A percentile compares a stretch with the other conserved stretches of the same genome.
These are phyloP conservation scores for Gymnothorax javanicus DNA, from an alignment of 2,797 vertebrate species.

Conservation along the genomic window DNA sequence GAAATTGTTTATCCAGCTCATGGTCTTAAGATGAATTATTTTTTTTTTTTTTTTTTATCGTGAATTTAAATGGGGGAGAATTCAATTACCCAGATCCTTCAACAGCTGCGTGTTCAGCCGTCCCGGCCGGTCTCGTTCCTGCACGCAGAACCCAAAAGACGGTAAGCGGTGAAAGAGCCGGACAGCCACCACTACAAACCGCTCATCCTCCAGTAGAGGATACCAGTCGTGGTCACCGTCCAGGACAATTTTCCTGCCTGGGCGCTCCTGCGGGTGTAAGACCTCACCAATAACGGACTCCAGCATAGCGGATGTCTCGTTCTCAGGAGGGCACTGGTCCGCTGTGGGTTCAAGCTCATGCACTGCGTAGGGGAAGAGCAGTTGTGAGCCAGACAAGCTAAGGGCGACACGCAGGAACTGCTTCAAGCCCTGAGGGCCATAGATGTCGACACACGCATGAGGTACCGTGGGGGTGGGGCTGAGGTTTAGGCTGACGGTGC, in stretches of 20 bases:
- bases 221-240: slow-evolving; percentile 72
- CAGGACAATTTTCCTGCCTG: slow-evolving; percentile 70
- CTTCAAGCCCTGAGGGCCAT: slow-evolving; percentile 81
- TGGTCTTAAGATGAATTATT: slow-evolving; percentile 31
- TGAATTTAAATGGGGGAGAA: not conserved
- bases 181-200: slow-evolving; percentile 82
- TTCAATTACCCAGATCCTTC: slow-evolving; percentile 77
- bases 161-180: slow-evolving; percentile 88
- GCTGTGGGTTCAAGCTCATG: slow-evolving; percentile 85
- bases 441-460: slow-evolving; percentile 77
- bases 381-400: slow-evolving; percentile 81
- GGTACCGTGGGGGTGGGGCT: slow-evolving; percentile 53
- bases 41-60: not conserved
- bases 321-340: slow-evolving; percentile 83
- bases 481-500: slow-evolving; percentile 85
- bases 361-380: slow-evolving; percentile 82
- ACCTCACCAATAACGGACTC: slow-evolving; percentile 46
- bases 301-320: slow-evolving; percentile 53
- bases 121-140: slow-evolving; percentile 81
- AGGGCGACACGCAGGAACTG: slow-evolving; percentile 78
- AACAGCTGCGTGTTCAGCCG: slow-evolving; percentile 81
- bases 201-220: slow-evolving; percentile 76
- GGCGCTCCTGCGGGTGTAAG: slow-evolving; percentile 70
- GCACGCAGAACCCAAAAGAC: slow-evolving; percentile 87
- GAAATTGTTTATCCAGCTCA: not conserved